These are phyloP conservation scores for Crossoptilon crossoptilon DNA, from an alignment of 2,797 vertebrate species.

Conservation along the genomic window DNA sequence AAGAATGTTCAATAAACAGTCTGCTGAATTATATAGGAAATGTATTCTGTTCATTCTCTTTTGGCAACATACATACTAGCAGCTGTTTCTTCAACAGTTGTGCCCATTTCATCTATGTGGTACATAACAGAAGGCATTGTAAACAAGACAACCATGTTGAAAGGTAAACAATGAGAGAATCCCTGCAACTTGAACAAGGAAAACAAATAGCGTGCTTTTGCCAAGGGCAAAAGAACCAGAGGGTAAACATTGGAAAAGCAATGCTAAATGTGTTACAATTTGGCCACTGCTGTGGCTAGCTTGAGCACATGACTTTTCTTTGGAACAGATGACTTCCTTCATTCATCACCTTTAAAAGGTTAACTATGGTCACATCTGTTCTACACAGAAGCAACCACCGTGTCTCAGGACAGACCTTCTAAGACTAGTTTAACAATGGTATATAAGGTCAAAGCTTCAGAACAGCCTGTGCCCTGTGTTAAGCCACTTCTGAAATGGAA, in stretches of 20 bases:
- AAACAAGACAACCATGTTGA: not conserved
- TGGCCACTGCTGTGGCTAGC: not conserved
- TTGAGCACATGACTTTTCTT: not conserved
- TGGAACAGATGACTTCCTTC: not conserved
- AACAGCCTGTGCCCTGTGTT: accelerated
- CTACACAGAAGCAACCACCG: not conserved
- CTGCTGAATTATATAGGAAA: not conserved
- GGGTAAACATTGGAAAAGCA: not conserved
- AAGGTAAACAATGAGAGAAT: not conserved
- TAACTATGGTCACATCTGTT: not conserved
- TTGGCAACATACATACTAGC: not conserved
- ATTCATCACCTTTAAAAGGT: not conserved
- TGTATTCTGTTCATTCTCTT: not conserved
- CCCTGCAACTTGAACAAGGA: not conserved
- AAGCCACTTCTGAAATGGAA: not conserved
- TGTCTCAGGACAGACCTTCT: not conserved
- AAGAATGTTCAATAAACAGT: not conserved
- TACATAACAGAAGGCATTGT: not conserved
- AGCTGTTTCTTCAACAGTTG: not conserved
- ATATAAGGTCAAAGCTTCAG: accelerated
- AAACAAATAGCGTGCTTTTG: not conserved
- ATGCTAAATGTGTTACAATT: accelerated
- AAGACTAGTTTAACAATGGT: not conserved
- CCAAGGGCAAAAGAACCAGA: not conserved
- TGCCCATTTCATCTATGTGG: not conserved